A percentile compares a stretch with the other conserved stretches of the same genome.
These are phyloP conservation scores for Semicossyphus pulcher DNA, from an alignment of 2,113 vertebrate species.

Conservation along the genomic window DNA sequence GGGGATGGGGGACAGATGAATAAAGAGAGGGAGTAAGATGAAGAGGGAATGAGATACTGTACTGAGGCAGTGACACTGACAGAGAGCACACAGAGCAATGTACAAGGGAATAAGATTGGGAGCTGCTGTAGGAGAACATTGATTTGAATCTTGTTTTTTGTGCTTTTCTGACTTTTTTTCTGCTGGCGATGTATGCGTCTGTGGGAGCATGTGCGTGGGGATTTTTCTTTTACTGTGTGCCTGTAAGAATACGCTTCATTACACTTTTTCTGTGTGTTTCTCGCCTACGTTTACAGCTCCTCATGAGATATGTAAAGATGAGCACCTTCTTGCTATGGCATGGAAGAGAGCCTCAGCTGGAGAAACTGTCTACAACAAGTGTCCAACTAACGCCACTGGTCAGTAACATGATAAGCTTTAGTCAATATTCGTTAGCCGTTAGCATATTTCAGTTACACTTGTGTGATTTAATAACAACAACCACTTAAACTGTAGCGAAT, in stretches of 20 bases:
- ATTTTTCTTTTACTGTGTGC: conserved; percentile 41
- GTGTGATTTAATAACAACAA: background rate
- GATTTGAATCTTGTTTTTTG: conserved; percentile 70
- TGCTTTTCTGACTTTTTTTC: conserved; percentile 35
- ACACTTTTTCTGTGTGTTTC: conserved; percentile 33
- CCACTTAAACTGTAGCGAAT: too few relatives aligned
- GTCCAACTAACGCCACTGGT: conserved; percentile 97
- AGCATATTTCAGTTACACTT: background rate
- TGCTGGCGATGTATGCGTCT: conserved; percentile 6
- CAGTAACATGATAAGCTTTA: conserved; percentile 49
- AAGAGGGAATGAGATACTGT: conserved; percentile 74
- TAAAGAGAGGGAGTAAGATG: conserved; percentile 71
- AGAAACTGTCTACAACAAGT: conserved; percentile 97
- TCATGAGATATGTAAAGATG: conserved; percentile 96
- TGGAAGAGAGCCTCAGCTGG: conserved; percentile 97
- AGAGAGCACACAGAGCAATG: conserved; percentile 66
- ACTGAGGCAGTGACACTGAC: conserved; percentile 73
- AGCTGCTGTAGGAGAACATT: conserved; percentile 65
- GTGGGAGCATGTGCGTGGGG: conserved; percentile 10
- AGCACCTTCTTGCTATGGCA: conserved; percentile 89
- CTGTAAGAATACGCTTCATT: conserved; percentile 18
- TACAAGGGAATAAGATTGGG: conserved; percentile 68
- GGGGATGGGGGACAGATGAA: conserved; percentile 60
- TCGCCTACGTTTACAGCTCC: conserved; percentile 82
- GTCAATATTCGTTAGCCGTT: background rate